Base-by-base conservation (phyloP, 2,113 vertebrate genomes). In the Andinoacara biseriatus region DNA sequence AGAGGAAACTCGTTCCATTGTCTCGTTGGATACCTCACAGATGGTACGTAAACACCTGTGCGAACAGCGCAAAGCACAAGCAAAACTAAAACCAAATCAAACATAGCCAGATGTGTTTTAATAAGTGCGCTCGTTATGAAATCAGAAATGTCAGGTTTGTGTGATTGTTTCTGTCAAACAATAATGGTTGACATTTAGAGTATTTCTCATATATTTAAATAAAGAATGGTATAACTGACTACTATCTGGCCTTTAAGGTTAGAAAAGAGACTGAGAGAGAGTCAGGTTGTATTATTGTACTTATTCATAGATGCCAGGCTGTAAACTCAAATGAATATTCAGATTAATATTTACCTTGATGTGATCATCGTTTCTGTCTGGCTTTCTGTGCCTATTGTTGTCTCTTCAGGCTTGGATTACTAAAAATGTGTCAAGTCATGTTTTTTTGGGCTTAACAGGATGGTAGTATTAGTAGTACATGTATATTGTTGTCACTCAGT, bases 1-100 rank as follows among this genome's bases (percentile, higher is more conserved):
- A 75, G 97, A 99, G 94, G 98, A 99, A 90, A 96, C 93, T 80
- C 97, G 98, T 94, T 96, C 95, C 86, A 98, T 99, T 86, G 91
- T 98, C 67, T 99, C 98, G 14, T 91, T 99, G 95, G 98, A 99
- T 86, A 99, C 98, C 58, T 99, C 98, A 88, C 98, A 99, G 95
- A 99, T 99, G 98, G 98, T 99, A 95, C 43, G 90, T 93, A 78
- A 85, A 81, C 43, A 31, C 43, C 65, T 72, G 43, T 3, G 5
- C 24, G 1, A 72, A 52, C 43, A 31, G 46, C 1, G 4, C 31
- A 54, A 29, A 33, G 10, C 2, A 33, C 10, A 72, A 72, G 17
- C 8, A 72, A 24, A 72, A 14, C 6, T n/a, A 54, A 72, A 72
- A 52, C 52, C 46, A 52, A 0, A 52, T 18, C 49, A 52, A 18